Base-by-base conservation (phyloP, 2,888 invertebrate species). In the Drosophila hawaiiensis region DNA sequence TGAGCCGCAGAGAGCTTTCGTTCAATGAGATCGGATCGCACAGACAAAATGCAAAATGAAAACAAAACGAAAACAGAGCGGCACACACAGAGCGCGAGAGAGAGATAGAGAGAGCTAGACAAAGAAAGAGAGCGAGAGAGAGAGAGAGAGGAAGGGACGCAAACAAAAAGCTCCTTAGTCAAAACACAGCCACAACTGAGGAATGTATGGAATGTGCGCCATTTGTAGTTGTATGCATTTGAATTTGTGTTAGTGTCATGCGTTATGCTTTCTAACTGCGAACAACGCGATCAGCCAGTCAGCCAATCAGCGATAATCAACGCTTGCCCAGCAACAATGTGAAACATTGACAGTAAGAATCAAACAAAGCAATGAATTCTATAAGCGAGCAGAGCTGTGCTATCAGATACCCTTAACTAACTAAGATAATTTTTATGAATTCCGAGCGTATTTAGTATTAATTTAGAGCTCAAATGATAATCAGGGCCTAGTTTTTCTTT, bases 261-360 rank as follows among this genome's bases (percentile, higher is more conserved):
- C 81, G 88, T 76, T 76, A 87, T 88, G 85, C 85, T 84, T 84
- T 84, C 88, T 85, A 84, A 84, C 81, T 75, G 83, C 73, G 47
- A 82, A 60, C 73, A 84, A 65, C 82, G 84, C 68, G 65, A 59
- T 72, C 59, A 63, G 43, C 73, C 73, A 50, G 66, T 67, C 71
- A 63, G 53, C 62, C 73, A 50, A 69, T 67, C 71, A 63, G 50
- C 59, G 53, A 78, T 65, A 62, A 69, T 55, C 67, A 68, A 63
- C 65, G 55, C 68, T 54, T 56, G 60, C 16, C n/a, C 56, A 60
- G 52, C 41, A 72, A 76, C 68, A 72, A 72, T 64, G 52, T 60
- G 60, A 65, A 53, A 29, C 31, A 56, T 25, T n/a, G 60, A 49
- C 52, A 56, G 70, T 68, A 61, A 63, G 60, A 62, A 62, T 31